Conservation (phyloP, 1,140 invertebrate genomes). For the Lepidotrigona ventralis region DNA sequence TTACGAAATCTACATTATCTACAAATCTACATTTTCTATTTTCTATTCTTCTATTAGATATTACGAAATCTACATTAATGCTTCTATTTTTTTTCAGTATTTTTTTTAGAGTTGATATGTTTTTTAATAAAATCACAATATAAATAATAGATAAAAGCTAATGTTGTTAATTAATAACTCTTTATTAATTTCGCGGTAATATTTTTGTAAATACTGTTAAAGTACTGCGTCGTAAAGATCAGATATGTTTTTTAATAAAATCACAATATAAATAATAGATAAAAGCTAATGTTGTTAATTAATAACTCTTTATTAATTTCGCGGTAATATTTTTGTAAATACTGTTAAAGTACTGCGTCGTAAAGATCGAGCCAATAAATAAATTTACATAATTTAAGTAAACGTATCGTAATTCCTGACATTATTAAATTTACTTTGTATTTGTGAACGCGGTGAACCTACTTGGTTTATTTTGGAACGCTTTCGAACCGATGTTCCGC, state of each 20-base stretch:
- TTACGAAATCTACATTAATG: too few relatives aligned
- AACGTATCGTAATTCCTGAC: too few relatives aligned
- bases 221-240: background rate
- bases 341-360: background rate
- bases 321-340: background rate
- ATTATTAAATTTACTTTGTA: constrained; percentile 5
- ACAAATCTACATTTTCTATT: too few relatives aligned
- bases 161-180: background rate
- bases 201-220: background rate
- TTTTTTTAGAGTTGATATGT: background rate
- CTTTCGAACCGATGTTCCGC: constrained; percentile 18
- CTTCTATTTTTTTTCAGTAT: background rate
- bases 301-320: background rate
- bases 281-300: background rate
- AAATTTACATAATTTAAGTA: background rate
- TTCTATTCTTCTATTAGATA: too few relatives aligned
- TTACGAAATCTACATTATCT: background rate
- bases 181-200: background rate
- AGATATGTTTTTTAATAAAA: background rate
- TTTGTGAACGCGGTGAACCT: constrained; percentile 12
- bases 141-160: background rate
- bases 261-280: background rate
- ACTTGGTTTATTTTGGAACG: constrained; percentile 42
- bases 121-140: background rate
- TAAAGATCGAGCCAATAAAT: background rate